Base-by-base conservation (phyloP, 1,140 invertebrate species). In the Drosophila navojoa region DNA sequence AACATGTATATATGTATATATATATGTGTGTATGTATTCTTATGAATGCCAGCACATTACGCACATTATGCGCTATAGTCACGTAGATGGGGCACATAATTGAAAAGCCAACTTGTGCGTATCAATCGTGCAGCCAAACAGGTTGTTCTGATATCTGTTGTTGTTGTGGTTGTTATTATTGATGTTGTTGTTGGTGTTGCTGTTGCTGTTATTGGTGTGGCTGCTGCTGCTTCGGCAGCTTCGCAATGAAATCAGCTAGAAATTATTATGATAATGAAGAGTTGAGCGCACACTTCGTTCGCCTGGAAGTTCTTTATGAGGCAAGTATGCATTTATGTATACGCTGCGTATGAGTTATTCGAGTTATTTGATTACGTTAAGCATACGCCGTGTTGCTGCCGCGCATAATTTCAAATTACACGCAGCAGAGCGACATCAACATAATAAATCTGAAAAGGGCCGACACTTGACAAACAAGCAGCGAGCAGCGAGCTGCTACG, bases 241-340 rank as follows among this genome's bases (percentile, higher is more conserved):
- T 62, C 16, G 57, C 71, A 81, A 86, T 82, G 82, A 81, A 86
- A 82, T 86, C 82, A 86, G 66, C 82, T 87, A 84, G 82, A 87
- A 87, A 87, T 87, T 82, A 87, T 87, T 89, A 89, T 87, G 79
- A 87, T 87, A 87, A 87, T 89, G 84, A 89, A 84, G 77, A 82
- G 72, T 45, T 60, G 19, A 71, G 69, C 67, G 58, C 64, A 61
- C 57, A 47, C 44, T 11, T 35, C 10, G 25, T 27, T 19, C 16
- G 32, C 16, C 19, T 71, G 69, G 45, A 66, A 60, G 73, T 74
- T 62, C 68, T 61, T 70, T 77, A 73, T 72, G 61, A 58, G 61
- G 13, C 3, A 71, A 58, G 54, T 58, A 71, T 62, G 72, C 45
- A 45, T 38, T 32, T 32, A 60, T 55, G 63, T 57, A 52, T 13